phyloP scores from a whole-genome alignment of 2,113 vertebrate genomes.

The Mirza zaza region DNA sequence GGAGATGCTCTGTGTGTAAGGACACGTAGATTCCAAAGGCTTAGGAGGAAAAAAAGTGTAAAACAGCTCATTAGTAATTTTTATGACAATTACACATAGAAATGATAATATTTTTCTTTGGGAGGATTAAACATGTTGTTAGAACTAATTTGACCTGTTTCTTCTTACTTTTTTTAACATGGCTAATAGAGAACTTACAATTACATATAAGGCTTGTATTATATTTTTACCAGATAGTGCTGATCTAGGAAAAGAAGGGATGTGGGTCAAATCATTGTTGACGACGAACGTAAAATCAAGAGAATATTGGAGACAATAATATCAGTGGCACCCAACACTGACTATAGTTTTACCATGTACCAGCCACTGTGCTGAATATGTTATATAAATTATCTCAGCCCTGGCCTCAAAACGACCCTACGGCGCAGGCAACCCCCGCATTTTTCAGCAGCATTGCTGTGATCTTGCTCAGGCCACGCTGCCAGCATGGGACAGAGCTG shows the following conservation, averaged over 20 bases:
- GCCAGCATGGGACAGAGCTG: background rate
- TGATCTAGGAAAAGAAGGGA: background rate
- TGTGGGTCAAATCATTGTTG: background rate
- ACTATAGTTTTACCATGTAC: background rate
- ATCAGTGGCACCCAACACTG: background rate
- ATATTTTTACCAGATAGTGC: background rate
- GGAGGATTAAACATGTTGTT: background rate
- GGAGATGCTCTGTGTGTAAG: background rate
- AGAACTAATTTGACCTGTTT: slow-evolving; percentile 13
- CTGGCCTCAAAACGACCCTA: background rate
- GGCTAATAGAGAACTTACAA: background rate
- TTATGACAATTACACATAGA: background rate
- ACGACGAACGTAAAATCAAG: background rate
- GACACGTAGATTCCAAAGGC: background rate
- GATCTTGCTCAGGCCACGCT: background rate
- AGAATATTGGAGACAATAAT: background rate
- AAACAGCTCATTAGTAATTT: background rate
- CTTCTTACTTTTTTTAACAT: background rate
- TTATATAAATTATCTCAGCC: background rate
- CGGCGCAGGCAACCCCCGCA: background rate
- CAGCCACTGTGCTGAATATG: background rate
- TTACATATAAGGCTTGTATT: background rate
- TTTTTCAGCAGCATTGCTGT: background rate
- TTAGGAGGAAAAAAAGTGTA: background rate
- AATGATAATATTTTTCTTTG: background rate